Percentiles rank a stretch among this genome's conserved stretches.
Conservation (phyloP, 2,888 invertebrate species). For the Napeogenes sylphis region DNA sequence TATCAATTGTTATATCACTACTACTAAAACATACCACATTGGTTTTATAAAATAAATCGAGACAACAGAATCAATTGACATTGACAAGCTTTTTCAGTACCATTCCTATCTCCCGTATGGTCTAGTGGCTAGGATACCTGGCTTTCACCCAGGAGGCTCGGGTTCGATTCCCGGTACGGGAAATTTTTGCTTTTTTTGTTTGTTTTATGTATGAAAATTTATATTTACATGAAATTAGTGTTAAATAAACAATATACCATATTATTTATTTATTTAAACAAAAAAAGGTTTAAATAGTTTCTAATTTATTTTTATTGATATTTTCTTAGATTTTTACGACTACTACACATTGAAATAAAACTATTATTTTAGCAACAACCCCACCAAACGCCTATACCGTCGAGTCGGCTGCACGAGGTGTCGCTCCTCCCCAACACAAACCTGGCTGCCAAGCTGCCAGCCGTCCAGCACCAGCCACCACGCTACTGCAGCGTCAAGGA, state of each 20-base stretch:
- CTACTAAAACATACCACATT: too few relatives aligned
- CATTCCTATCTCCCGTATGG: constrained; percentile 13
- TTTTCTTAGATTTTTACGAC: too few relatives aligned
- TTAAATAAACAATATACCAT: too few relatives aligned
- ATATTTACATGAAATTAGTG: too few relatives aligned
- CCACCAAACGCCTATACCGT: not conserved
- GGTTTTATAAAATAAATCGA: too few relatives aligned
- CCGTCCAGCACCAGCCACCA: constrained; percentile 89
- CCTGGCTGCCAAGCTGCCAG: constrained; percentile 89
- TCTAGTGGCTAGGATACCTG: constrained; percentile 31
- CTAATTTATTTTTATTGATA: too few relatives aligned
- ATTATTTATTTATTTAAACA: too few relatives aligned
- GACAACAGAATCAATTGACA: too few relatives aligned
- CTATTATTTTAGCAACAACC: not conserved
- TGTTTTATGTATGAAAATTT: too few relatives aligned
- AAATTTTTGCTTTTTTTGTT: not conserved
- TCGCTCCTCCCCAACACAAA: constrained; percentile 87
- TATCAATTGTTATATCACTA: too few relatives aligned
- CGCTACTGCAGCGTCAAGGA: constrained; percentile 93
- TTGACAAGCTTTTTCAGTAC: not conserved
- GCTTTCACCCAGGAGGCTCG: constrained; percentile 77
- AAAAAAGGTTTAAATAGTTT: too few relatives aligned
- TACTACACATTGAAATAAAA: too few relatives aligned
- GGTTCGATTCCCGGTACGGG: constrained; percentile 82
- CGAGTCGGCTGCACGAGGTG: constrained; percentile 44